A percentile compares a stretch with the other conserved stretches of the same genome.
These are phyloP conservation scores for Papilio xuthus DNA, from an alignment of 1,140 invertebrate genomes.

Conservation along the genomic window DNA sequence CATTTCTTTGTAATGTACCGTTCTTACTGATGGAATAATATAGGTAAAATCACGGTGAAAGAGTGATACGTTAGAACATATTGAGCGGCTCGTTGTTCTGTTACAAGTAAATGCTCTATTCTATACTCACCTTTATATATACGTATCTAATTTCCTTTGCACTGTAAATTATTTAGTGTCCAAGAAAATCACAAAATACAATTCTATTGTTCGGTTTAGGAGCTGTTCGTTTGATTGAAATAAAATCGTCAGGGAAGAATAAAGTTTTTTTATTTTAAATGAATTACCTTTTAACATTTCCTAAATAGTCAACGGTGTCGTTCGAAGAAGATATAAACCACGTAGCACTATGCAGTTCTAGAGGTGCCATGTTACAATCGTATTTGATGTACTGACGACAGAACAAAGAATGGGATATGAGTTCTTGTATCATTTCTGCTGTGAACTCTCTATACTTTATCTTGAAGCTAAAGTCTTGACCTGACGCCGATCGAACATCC, in stretches of 20 bases:
- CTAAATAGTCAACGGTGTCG: constrained; percentile 91
- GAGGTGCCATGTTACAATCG: constrained; percentile 93
- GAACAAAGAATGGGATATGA: constrained; percentile 93
- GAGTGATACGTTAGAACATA: too few relatives aligned
- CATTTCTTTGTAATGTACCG: neutral
- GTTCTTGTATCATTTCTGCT: constrained; percentile 93
- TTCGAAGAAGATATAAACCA: constrained; percentile 93
- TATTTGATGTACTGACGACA: constrained; percentile 96
- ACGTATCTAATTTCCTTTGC: too few relatives aligned
- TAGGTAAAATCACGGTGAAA: too few relatives aligned
- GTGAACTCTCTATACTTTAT: constrained; percentile 95
- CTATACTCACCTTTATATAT: too few relatives aligned
- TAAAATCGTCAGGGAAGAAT: neutral
- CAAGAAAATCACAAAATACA: neutral
- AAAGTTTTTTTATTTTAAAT: neutral
- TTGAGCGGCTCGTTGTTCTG: too few relatives aligned
- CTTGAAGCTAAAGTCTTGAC: constrained; percentile 90
- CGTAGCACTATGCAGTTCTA: constrained; percentile 93
- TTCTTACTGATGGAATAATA: too few relatives aligned
- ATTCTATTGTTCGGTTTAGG: neutral
- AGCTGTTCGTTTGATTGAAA: neutral
- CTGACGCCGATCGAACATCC: constrained; percentile 89
- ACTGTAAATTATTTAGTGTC: neutral
- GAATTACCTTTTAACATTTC: constrained; percentile 89
- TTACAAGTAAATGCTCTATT: too few relatives aligned